phyloP scores from a whole-genome alignment of 2,888 invertebrate species.

The Catocala fraxini region DNA sequence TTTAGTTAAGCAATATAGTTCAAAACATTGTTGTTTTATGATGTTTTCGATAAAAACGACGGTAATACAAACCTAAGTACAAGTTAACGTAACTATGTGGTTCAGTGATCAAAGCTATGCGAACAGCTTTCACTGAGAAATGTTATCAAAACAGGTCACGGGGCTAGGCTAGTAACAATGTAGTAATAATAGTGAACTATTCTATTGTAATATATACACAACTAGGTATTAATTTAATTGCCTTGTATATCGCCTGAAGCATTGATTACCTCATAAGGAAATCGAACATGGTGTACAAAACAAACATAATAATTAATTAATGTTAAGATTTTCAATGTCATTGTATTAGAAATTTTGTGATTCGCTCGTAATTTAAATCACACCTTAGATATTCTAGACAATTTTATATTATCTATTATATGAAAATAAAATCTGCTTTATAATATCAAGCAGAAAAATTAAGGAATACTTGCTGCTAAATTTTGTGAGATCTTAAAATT shows the following conservation, averaged over 20 bases:
- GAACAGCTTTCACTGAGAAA: slow-evolving; percentile 29
- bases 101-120: neutral
- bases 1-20: slow-evolving; percentile 57
- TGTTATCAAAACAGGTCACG: slow-evolving; percentile 44
- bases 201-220: slow-evolving; percentile 20
- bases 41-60: slow-evolving; percentile 6
- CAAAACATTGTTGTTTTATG: slow-evolving; percentile 23
- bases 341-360: too few relatives aligned
- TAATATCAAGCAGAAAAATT: neutral
- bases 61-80: neutral
- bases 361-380: too few relatives aligned
- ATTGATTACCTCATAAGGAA: slow-evolving; percentile 18
- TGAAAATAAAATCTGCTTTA: neutral
- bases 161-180: slow-evolving; percentile 27
- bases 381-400: too few relatives aligned
- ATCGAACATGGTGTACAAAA: slow-evolving; percentile 10
- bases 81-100: neutral
- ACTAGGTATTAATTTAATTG: slow-evolving; percentile 8
- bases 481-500: too few relatives aligned
- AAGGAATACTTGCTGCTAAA: neutral
- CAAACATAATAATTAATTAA: slow-evolving; percentile 4
- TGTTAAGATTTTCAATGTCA: slow-evolving; percentile 2
- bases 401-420: too few relatives aligned
- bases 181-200: slow-evolving; percentile 27
- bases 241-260: slow-evolving; percentile 12